These are phyloP conservation scores for Pithys albifrons DNA, from an alignment of 2,113 vertebrate species.

Conservation along the genomic window DNA sequence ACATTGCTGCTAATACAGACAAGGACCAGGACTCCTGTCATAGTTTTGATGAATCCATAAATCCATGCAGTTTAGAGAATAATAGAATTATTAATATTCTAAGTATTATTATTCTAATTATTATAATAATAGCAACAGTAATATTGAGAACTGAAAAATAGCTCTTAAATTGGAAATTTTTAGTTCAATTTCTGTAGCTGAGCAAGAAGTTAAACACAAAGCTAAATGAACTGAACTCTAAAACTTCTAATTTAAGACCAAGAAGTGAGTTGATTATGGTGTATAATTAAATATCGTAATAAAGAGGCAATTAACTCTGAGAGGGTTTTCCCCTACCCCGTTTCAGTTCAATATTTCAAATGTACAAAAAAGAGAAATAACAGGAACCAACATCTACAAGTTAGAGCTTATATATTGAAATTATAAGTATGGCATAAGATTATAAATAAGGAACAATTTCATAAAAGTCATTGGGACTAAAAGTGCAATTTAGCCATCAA, in stretches of 20 bases:
- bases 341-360: neutral
- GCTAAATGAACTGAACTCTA: neutral
- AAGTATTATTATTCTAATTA: neutral
- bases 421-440: neutral
- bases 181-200: neutral
- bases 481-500: neutral
- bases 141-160: neutral
- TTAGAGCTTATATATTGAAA: neutral
- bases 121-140: neutral
- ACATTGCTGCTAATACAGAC: neutral
- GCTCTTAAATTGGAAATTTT: neutral
- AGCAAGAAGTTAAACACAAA: neutral
- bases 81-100: neutral
- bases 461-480: neutral
- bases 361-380: neutral
- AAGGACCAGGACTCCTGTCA: neutral
- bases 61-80: neutral
- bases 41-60: neutral
- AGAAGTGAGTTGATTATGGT: neutral
- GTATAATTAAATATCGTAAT: neutral
- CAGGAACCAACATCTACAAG: neutral
- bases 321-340: neutral
- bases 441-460: neutral
- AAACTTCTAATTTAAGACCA: neutral
- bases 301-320: neutral